A percentile compares a stretch with the other conserved stretches of the same genome.
Evolutionary conservation across 2,797 vertebrate genomes (phyloP).

Genomic region (Rhinoraja longicauda): DNA sequence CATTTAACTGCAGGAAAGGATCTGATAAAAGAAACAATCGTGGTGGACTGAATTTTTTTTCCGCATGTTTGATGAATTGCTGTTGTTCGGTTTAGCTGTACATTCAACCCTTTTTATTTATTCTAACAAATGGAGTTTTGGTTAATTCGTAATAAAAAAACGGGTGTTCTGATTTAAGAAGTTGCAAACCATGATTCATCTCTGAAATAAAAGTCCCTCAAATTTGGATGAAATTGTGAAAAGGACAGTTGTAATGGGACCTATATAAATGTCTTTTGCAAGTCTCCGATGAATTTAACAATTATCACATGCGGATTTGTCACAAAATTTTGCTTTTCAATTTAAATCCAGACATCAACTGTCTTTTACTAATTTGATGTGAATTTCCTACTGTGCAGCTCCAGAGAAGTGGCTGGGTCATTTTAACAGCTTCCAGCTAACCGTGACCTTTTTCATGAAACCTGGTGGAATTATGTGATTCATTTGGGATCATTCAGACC

Average conservation of each 20-base stretch:
- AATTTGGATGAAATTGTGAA: not conserved
- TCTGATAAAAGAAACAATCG: not conserved
- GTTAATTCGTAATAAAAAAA: not conserved
- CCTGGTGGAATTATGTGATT: not conserved
- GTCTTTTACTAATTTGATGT: conserved; percentile 8
- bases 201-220: not conserved
- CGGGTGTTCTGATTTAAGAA: not conserved
- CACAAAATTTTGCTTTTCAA: not conserved
- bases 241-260: not conserved
- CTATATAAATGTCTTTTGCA: not conserved
- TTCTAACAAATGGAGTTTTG: not conserved
- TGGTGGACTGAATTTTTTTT: not conserved
- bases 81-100: not conserved
- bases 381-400: not conserved
- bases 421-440: not conserved
- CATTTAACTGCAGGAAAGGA: not conserved
- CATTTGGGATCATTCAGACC: conserved; percentile 1
- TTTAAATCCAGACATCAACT: conserved; percentile 3
- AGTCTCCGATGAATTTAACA: not conserved
- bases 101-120: not conserved
- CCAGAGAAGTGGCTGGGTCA: not conserved
- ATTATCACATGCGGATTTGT: not conserved
- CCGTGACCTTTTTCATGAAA: not conserved
- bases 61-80: not conserved
- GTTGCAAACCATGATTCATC: not conserved